These are phyloP conservation scores for Scatophagus argus DNA, from an alignment of 2,113 vertebrate genomes.

Conservation along the genomic window DNA sequence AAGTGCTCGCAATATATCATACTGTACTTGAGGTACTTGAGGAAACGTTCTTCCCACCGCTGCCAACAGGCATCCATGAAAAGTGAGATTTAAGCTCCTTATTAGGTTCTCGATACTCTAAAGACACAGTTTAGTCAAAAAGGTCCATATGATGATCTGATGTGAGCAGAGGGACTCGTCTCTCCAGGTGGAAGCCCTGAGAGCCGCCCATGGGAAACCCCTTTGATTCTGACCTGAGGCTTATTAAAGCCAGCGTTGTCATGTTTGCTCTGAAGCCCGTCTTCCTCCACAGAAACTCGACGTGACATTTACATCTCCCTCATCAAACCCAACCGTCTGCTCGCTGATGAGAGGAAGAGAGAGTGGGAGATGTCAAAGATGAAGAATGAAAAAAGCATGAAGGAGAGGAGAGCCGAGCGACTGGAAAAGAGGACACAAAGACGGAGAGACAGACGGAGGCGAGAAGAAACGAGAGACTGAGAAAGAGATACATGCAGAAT, in stretches of 20 bases:
- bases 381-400: conserved; percentile 3
- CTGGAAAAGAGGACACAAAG: neutral
- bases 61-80: neutral
- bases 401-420: neutral
- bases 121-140: neutral
- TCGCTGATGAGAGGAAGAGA: conserved; percentile 36
- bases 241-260: conserved; percentile 49
- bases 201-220: conserved; percentile 34
- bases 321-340: conserved; percentile 60
- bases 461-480: neutral
- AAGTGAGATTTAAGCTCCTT: neutral
- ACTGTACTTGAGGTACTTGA: neutral
- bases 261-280: conserved; percentile 50
- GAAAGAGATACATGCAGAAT: conserved; percentile 38
- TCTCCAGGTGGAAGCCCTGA: neutral
- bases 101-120: neutral
- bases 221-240: conserved; percentile 52
- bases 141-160: neutral
- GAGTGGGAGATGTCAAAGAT: neutral
- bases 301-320: conserved; percentile 70
- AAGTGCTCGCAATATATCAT: neutral
- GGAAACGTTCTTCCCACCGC: neutral
- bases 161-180: conserved; percentile 5
- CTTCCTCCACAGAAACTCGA: conserved; percentile 43
- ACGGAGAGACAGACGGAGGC: neutral